Base-by-base conservation (phyloP, 2,113 vertebrate species). In the Heterocephalus glaber region DNA sequence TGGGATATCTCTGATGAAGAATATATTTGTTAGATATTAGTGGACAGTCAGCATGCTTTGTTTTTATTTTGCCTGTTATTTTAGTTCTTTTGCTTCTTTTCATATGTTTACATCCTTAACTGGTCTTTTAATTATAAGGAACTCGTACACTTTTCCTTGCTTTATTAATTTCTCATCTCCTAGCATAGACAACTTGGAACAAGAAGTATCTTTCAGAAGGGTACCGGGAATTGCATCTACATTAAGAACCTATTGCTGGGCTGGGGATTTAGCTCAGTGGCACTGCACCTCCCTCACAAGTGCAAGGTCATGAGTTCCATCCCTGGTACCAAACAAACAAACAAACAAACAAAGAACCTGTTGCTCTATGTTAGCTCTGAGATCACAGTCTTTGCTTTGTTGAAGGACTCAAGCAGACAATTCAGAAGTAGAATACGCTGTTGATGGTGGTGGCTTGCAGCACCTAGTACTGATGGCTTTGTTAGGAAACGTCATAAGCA, bases 141-240 rank as follows among this genome's bases (percentile, higher is more conserved):
- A 7, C 52, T 89, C 72, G 61, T 89, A 81, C 38, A 81, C 33
- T 65, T 82, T 28, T 91, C 74, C 58, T 26, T 52, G 54, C 65
- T 82, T 30, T 92, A 35, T 94, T 92, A 44, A 14, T 95, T 92
- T 93, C 47, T 97, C 54, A 26, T 89, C 28, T 77, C 44, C 2
- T 49, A 72, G 38, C 30, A 80, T 5, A 68, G 72, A 79, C 86
- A 22, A 1, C 35, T 52, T 47, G 17, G 70, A 33, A 92, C n/a
- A 88, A 49, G 0, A 70, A 61, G 54, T 24, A 2, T 90, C 87
- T 89, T 60, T 89, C 30, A 93, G 84, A 86, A 89, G 3, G 56
- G 2, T 30, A 14, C 11, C 33, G 74, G 76, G 61, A 65, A 26
- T 44, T 49, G 35, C 24, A 13, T 92, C 61, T 82, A n/a, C 60